phyloP scores from a whole-genome alignment of 2,888 invertebrate genomes.

The Phortica magna region DNA sequence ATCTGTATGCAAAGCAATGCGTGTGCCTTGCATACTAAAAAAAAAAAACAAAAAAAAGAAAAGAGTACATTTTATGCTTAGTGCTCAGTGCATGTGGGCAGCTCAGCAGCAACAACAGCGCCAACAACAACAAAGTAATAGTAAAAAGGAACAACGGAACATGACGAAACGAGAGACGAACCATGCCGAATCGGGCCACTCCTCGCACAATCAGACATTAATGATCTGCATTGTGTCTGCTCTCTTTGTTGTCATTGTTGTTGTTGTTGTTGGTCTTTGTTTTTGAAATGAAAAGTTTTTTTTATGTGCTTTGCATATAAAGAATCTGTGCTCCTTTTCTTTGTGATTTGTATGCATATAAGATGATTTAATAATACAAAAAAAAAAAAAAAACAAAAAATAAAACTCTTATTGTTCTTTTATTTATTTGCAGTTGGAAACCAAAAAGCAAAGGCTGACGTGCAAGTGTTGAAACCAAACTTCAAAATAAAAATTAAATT shows the following conservation, averaged over 20 bases:
- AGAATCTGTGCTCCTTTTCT: neutral
- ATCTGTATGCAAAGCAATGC: neutral
- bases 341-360: neutral
- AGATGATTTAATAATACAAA: neutral
- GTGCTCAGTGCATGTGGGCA: neutral
- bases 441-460: slow-evolving; percentile 13
- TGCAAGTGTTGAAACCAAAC: slow-evolving; percentile 28
- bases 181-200: neutral
- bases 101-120: too few species aligned
- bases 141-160: too few species aligned
- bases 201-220: neutral
- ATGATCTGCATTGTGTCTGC: neutral
- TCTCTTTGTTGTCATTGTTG: neutral
- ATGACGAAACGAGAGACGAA: too few species aligned
- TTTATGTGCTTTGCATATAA: slow-evolving; percentile 2
- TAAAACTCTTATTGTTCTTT: slow-evolving; percentile 1
- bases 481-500: neutral
- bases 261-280: slow-evolving; percentile 3
- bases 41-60: slow-evolving; percentile 42
- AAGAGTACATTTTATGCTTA: neutral
- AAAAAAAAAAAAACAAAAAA: slow-evolving; percentile 21
- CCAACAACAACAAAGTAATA: neutral
- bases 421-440: slow-evolving; percentile 43
- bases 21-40: neutral
- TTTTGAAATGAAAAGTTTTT: slow-evolving; percentile 8